Base-by-base conservation (phyloP, 2,888 invertebrate species). In the Plebejus argus region DNA sequence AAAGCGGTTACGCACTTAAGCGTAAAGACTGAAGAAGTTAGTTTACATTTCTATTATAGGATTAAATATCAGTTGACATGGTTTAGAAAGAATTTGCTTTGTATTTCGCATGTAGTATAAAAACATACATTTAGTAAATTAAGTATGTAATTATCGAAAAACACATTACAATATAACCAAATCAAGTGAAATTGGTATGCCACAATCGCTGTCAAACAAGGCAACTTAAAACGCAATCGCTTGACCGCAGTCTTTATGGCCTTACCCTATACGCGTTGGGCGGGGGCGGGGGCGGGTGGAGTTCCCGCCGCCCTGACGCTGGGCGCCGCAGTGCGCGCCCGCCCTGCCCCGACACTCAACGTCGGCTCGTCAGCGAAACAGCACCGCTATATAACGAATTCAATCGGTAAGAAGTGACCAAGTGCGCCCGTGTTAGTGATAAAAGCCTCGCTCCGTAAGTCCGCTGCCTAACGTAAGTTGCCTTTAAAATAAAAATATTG, bases 341-440 rank as follows among this genome's bases (percentile, higher is more conserved):
- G 89, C 88, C 91, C 92, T 82, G 92, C 91, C 90, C 92, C 93
- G 92, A 93, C 93, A 94, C 93, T 94, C 94, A 91, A 94, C 94
- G 94, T 94, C 94, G 93, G 94, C 93, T 94, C 93, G 92, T 93
- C 93, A 88, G 90, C 91, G 89, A 91, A 87, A 89, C 89, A 87
- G 92, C 89, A 92, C 88, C 85, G 83, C 84, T 88, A 88, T 88
- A 86, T 88, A 87, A 89, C 93, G 92, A 92, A 90, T 90, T 86
- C 85, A 87, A 91, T 88, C 93, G 93, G 94, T 94, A 94, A 94
- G 93, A 89, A 84, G 85, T 85, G 85, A 33, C 66, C 45, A 70
- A n/a, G n/a, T n/a, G 53, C 28, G 74, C 66, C 74, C 18, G 56
- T 79, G 58, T 49, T 33, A 76, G 74, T 39, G 74, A 66, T 75